phyloP scores from a whole-genome alignment of 2,888 invertebrate genomes.

The Sturmia bella region DNA sequence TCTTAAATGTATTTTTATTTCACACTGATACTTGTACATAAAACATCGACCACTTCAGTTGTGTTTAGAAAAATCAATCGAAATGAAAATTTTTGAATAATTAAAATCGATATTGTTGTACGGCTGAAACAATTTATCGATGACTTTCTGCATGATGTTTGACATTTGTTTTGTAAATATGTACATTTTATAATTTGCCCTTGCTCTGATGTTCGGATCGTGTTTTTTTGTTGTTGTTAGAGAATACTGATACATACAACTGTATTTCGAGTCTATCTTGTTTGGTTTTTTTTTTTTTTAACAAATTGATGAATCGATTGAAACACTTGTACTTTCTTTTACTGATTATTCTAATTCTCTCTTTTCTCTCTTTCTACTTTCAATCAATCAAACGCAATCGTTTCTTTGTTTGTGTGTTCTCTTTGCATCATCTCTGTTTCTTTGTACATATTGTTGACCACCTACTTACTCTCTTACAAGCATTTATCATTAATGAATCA shows the following conservation, averaged over 20 bases:
- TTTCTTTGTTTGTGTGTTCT: constrained; percentile 52
- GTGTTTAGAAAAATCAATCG: too few relatives aligned
- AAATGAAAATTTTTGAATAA: too few relatives aligned
- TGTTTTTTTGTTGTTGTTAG: neutral
- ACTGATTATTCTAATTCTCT: constrained; percentile 52
- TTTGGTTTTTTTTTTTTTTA: constrained; percentile 14
- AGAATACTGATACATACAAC: too few relatives aligned
- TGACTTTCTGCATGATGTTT: constrained; percentile 41
- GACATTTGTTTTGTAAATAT: constrained; percentile 23
- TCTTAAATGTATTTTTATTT: too few relatives aligned
- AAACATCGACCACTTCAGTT: too few relatives aligned
- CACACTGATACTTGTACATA: neutral
- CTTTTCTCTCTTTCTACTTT: constrained; percentile 67
- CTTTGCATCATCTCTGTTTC: constrained; percentile 65
- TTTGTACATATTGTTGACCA: constrained; percentile 64
- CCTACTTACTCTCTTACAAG: constrained; percentile 57
- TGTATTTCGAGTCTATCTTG: too few relatives aligned
- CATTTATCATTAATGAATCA: constrained; percentile 69
- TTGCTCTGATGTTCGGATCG: constrained; percentile 7
- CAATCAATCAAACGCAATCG: constrained; percentile 70
- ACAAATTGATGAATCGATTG: constrained; percentile 31
- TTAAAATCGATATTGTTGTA: too few relatives aligned
- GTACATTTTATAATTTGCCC: constrained; percentile 13
- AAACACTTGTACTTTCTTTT: constrained; percentile 59
- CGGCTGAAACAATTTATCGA: neutral